These are phyloP conservation scores for Peucedramus taeniatus DNA, from an alignment of 2,113 vertebrate species.

Conservation along the genomic window DNA sequence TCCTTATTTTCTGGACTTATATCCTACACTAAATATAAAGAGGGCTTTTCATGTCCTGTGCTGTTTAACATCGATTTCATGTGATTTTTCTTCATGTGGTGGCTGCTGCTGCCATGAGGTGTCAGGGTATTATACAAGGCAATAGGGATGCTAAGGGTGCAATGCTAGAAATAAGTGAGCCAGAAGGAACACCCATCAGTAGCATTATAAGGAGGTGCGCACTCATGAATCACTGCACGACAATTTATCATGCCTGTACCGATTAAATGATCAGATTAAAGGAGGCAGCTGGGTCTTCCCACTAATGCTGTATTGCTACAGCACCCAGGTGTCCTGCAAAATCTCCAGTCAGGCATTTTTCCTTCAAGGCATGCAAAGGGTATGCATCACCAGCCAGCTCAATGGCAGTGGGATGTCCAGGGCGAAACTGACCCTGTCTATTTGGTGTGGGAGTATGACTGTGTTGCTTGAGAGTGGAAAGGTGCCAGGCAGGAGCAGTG, in stretches of 20 bases:
- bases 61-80: background rate
- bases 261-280: background rate
- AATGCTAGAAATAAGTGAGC: background rate
- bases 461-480: background rate
- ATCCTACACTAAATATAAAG: background rate
- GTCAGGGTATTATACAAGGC: background rate
- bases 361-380: background rate
- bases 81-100: background rate
- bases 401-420: background rate
- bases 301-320: background rate
- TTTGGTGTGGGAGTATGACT: background rate
- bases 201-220: background rate
- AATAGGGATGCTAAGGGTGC: background rate
- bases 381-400: background rate
- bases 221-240: background rate
- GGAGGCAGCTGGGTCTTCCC: background rate
- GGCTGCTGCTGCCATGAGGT: background rate
- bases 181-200: background rate
- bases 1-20: background rate
- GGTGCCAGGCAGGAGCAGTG: background rate
- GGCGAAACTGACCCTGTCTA: background rate
- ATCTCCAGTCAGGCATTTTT: background rate
- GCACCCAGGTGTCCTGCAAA: background rate
- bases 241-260: accelerated
- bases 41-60: background rate